These are phyloP conservation scores for Malurus elegans DNA, from an alignment of 2,113 vertebrate species.

Conservation along the genomic window DNA sequence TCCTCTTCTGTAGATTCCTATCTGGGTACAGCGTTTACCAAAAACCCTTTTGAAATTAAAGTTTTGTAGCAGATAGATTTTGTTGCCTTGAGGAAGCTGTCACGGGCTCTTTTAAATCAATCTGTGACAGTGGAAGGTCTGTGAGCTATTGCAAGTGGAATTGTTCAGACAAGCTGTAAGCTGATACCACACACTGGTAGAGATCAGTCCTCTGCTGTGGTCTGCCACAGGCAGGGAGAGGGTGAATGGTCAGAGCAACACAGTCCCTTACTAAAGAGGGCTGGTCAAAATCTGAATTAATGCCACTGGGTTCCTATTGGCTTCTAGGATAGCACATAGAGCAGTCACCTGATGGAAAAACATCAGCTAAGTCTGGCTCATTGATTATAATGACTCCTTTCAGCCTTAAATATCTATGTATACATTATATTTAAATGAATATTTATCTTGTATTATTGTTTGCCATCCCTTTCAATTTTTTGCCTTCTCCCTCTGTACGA, in stretches of 20 bases:
- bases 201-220: background rate
- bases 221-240: background rate
- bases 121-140: slow-evolving; percentile 28
- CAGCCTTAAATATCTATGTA: background rate
- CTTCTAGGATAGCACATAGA: background rate
- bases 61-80: slow-evolving; percentile 3
- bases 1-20: slow-evolving; percentile 18
- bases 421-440: background rate
- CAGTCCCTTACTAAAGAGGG: background rate
- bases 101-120: background rate
- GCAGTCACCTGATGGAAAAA: background rate
- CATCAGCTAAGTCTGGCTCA: background rate
- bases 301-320: background rate
- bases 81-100: background rate
- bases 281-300: background rate
- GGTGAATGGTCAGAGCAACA: background rate
- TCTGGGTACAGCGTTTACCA: background rate
- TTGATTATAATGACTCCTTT: background rate
- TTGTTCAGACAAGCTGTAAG: slow-evolving; percentile 28
- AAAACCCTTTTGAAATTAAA: background rate
- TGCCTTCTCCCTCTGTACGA: background rate
- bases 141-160: slow-evolving; percentile 22
- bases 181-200: background rate
- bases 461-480: background rate
- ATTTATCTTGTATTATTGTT: background rate